Evolutionary conservation across 2,797 vertebrate species (phyloP).

Genomic region (Hemibagrus guttatus): DNA sequence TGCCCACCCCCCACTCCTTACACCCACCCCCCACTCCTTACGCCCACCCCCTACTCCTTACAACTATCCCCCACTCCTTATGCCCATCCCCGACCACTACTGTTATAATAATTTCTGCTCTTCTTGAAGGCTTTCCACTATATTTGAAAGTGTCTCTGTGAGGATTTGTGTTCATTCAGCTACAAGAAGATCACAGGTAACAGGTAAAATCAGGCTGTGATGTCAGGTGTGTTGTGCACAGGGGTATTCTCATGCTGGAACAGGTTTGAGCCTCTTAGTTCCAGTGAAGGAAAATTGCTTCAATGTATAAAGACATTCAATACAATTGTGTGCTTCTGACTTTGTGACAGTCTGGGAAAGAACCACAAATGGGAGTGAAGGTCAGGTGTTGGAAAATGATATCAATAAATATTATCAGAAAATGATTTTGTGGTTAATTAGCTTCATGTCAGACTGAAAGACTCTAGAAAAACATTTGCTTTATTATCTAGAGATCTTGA

Average conservation of each 20-base stretch:
- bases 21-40: too few species aligned
- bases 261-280: neutral
- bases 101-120: neutral
- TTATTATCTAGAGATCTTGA: neutral
- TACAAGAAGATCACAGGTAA: neutral
- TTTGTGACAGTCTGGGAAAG: neutral
- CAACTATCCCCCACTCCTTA: too few species aligned
- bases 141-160: neutral
- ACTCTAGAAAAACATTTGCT: neutral
- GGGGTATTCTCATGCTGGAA: neutral
- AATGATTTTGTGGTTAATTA: neutral
- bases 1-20: too few species aligned
- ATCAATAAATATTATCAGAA: neutral
- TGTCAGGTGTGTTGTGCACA: neutral
- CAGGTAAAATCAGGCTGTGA: neutral
- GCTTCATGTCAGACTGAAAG: neutral
- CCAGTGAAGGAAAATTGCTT: neutral
- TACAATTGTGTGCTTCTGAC: neutral
- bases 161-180: neutral
- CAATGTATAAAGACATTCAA: neutral
- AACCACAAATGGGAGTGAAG: too few species aligned
- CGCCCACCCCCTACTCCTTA: too few species aligned
- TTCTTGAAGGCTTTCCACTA: neutral
- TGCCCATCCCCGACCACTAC: too few species aligned
- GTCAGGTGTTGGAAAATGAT: too few species aligned